Conservation (phyloP, 2,113 vertebrate genomes). For the Chionodraco myersi region DNA sequence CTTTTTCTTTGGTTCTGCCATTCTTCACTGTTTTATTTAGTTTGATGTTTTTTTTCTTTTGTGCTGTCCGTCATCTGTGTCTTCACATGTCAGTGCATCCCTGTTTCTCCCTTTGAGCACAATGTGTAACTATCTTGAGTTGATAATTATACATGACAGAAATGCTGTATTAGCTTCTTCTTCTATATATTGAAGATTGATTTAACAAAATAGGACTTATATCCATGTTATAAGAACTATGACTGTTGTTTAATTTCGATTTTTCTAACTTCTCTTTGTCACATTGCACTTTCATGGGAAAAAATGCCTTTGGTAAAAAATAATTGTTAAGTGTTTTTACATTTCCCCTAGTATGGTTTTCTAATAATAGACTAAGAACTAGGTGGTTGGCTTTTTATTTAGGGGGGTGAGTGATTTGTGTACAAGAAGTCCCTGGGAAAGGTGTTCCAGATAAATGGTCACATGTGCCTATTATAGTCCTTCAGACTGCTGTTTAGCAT, state of each 20-base stretch:
- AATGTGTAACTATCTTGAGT: background rate
- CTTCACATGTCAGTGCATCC: background rate
- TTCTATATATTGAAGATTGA: background rate
- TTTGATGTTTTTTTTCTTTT: background rate
- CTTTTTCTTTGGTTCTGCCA: background rate
- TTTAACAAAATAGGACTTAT: constrained; percentile 2
- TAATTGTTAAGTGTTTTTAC: constrained; percentile 12
- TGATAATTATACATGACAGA: background rate
- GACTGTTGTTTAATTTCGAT: background rate
- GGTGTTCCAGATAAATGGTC: background rate
- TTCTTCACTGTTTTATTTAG: constrained; percentile 9
- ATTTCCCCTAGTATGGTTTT: constrained; percentile 25
- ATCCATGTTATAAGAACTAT: constrained; percentile 10
- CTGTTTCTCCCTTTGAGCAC: background rate
- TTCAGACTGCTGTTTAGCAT: background rate
- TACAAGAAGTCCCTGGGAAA: background rate
- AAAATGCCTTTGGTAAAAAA: constrained; percentile 5
- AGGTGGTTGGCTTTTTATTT: constrained; percentile 33
- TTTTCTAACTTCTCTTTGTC: background rate
- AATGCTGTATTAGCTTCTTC: background rate
- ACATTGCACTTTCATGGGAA: background rate
- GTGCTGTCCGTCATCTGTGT: background rate
- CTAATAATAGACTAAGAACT: constrained; percentile 40
- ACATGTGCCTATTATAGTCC: background rate
- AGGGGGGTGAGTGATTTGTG: constrained; percentile 2